phyloP scores from a whole-genome alignment of 2,888 invertebrate genomes.

The Diplolepis rosae region DNA sequence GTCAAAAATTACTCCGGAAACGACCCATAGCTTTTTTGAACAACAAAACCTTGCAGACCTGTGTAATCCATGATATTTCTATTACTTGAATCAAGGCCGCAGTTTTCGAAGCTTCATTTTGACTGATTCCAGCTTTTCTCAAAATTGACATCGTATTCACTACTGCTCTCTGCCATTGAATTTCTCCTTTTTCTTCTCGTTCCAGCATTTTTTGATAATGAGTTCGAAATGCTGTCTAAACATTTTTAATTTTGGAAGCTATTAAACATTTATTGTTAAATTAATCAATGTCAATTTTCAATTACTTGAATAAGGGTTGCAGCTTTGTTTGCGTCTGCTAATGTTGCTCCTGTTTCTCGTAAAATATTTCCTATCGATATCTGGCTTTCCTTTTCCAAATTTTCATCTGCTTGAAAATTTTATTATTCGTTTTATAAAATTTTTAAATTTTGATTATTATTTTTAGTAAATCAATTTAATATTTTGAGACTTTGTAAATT shows the following conservation, averaged over 20 bases:
- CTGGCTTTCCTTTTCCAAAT: constrained; percentile 49
- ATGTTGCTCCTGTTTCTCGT: constrained; percentile 53
- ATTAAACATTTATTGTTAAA: constrained; percentile 17
- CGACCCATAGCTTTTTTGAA: no score
- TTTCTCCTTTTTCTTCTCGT: constrained; percentile 58
- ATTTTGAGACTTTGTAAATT: no score
- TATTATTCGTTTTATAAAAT: not conserved
- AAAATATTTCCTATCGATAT: constrained; percentile 58
- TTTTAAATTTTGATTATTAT: constrained; percentile 10
- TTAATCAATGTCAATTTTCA: not conserved
- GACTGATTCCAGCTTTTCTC: constrained; percentile 58
- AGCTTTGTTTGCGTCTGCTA: constrained; percentile 55
- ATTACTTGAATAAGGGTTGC: constrained; percentile 65
- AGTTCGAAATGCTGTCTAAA: constrained; percentile 62
- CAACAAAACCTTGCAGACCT: no score
- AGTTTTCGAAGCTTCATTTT: constrained; percentile 57
- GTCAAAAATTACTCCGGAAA: no score
- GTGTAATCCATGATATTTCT: no score
- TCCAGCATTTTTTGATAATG: constrained; percentile 62
- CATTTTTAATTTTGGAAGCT: not conserved
- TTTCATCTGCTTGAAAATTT: constrained; percentile 28
- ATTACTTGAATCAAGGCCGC: constrained; percentile 60
- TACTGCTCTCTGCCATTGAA: constrained; percentile 66
- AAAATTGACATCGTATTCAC: constrained; percentile 62
- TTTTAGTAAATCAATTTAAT: constrained; percentile 8